phyloP scores from a whole-genome alignment of 1,140 invertebrate genomes.

The Whitmania pigra region DNA sequence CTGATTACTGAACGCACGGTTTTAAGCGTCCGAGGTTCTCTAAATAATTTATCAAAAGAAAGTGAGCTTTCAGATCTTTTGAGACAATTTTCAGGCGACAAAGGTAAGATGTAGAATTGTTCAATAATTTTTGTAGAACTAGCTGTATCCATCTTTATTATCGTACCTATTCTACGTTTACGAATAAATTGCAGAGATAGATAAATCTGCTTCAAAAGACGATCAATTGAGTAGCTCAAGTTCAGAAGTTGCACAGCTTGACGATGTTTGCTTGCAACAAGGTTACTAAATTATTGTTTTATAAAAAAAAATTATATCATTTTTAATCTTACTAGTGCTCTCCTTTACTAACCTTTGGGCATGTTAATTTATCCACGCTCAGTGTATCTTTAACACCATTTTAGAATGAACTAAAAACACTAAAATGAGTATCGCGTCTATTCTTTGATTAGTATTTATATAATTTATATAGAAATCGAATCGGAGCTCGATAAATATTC shows the following conservation, averaged over 20 bases:
- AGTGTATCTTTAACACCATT: background rate
- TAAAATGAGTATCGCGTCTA: background rate
- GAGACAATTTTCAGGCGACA: background rate
- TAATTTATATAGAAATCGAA: background rate
- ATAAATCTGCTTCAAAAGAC: constrained; percentile 10
- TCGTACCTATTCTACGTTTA: background rate
- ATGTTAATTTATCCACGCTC: background rate
- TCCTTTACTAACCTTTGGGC: no score
- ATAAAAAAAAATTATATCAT: no score
- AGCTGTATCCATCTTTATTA: no score
- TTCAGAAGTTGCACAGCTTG: constrained; percentile 18
- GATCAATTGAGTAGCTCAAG: constrained; percentile 17
- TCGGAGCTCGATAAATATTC: constrained; percentile 3
- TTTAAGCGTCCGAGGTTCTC: background rate
- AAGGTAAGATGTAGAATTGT: background rate
- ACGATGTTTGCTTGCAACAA: constrained; percentile 16
- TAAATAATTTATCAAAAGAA: constrained; percentile 8
- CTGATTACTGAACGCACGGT: constrained; percentile 1
- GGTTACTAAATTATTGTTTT: background rate
- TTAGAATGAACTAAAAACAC: background rate
- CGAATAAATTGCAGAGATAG: constrained; percentile 1
- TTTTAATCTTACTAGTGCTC: no score
- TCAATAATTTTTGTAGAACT: background rate
- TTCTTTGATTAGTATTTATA: background rate
- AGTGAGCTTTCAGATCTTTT: background rate